A percentile compares a stretch with the other conserved stretches of the same genome.
Conservation (phyloP, 2,888 invertebrate species). For the Synergus itoensis region DNA sequence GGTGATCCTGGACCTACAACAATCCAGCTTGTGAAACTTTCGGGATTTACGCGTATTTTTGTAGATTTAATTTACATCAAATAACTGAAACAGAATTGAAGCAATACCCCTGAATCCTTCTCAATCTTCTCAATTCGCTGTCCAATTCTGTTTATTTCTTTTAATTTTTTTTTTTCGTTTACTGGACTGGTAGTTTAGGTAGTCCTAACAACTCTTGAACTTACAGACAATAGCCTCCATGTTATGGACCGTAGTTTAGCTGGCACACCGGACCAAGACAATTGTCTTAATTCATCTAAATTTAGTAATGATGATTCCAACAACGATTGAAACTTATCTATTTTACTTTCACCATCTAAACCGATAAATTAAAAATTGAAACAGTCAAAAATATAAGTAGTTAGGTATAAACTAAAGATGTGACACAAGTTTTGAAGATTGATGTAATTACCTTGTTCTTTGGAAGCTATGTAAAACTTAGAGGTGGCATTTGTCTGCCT, state of each 20-base stretch:
- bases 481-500: slow-evolving; percentile 73
- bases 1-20: too few species aligned
- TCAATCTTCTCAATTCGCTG: too few species aligned
- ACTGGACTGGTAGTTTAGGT: too few species aligned
- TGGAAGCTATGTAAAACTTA: slow-evolving; percentile 76
- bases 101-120: too few species aligned
- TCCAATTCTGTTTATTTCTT: too few species aligned
- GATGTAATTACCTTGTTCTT: slow-evolving; percentile 70
- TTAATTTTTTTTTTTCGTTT: too few species aligned
- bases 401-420: neutral
- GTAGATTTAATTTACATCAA: neutral
- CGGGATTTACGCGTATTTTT: neutral
- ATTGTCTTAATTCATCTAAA: slow-evolving; percentile 91
- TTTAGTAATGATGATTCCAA: slow-evolving; percentile 88
- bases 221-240: slow-evolving; percentile 84
- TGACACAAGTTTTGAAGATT: neutral
- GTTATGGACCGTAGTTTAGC: slow-evolving; percentile 86
- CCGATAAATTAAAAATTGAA: neutral
- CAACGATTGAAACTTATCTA: slow-evolving; percentile 91
- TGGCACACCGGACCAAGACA: slow-evolving; percentile 98
- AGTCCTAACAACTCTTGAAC: slow-evolving; percentile 58
- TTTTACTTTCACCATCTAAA: slow-evolving; percentile 84
- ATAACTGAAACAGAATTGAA: too few species aligned
- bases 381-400: neutral
- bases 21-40: too few species aligned